Base-by-base conservation (phyloP, 2,113 vertebrate genomes). In the Morone saxatilis region DNA sequence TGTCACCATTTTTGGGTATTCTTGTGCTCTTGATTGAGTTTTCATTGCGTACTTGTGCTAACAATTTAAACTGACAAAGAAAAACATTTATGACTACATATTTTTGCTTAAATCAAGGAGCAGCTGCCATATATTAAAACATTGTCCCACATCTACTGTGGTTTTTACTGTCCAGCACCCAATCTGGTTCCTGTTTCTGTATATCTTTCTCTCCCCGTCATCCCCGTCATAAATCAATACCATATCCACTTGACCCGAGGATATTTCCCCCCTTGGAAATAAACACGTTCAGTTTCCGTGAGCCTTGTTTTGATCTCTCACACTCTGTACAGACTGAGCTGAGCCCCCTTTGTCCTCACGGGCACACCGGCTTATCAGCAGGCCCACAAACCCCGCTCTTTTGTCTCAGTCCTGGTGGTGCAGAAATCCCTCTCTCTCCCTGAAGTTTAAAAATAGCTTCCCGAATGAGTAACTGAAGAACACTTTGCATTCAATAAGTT, bases 391-490 rank as follows among this genome's bases (percentile, higher is more conserved):
- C 84, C 31, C 70, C 51, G 68, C 73, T 86, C 80, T 66, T 91
- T 91, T 91, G 89, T 91, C 80, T 89, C 76, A 41, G 84, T 50
- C 76, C 68, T 11, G 4, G 41, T n/a, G 2, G 47, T 67, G 77
- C 76, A 82, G 59, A 88, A 85, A 80, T 16, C 76, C 79, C 56
- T 78, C 36, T 22, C 11, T 20, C 63, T 66, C 71, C 56, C 83
- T 60, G 51, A 85, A 25, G 75, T 88, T 62, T 86, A 92, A 91
- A 93, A 93, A 92, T 91, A 91, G 86, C 80, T 53, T 38, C 31
- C 17, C 1, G 53, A 80, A 80, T 75, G 70, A 78, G 59, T 83
- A 88, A 86, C 76, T 0, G 1, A 45, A 20, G 74, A 88, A 43
- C 67, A 75, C 50, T 79, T 78, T 71, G 81, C 40, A 74, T 90